These are phyloP conservation scores for Uria lomvia DNA, from an alignment of 2,113 vertebrate genomes.

Conservation along the genomic window DNA sequence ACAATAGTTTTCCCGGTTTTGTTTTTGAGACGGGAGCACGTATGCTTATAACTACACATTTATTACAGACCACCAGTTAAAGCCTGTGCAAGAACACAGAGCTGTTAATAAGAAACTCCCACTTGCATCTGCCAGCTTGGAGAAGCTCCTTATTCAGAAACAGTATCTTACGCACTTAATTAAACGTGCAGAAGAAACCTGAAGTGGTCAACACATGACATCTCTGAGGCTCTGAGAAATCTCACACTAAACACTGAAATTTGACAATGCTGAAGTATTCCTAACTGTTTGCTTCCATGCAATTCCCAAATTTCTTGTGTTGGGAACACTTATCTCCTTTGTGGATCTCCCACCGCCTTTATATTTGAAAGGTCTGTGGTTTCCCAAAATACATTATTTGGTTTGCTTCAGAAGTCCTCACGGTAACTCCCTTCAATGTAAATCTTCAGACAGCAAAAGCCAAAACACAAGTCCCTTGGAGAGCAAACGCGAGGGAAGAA, in stretches of 20 bases:
- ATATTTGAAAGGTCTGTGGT: neutral
- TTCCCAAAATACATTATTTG: neutral
- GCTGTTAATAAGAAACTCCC: conserved; percentile 54
- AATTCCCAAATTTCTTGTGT: neutral
- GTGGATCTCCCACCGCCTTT: neutral
- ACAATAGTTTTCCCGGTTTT: conserved; percentile 39
- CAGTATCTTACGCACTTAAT: neutral
- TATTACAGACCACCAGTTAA: conserved; percentile 19
- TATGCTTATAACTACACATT: conserved; percentile 20
- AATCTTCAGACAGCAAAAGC: neutral
- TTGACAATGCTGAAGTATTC: neutral
- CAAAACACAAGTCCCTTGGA: neutral
- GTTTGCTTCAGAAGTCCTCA: neutral
- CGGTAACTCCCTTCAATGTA: neutral
- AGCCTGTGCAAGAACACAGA: neutral
- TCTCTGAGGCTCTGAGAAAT: neutral
- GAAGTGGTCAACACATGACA: neutral
- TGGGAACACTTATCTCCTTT: neutral
- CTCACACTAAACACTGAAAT: neutral
- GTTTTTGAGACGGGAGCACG: neutral
- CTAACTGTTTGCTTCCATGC: neutral
- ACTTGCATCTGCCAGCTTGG: conserved; percentile 39
- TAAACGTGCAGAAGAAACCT: neutral
- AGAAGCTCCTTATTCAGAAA: conserved; percentile 5
- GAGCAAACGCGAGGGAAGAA: neutral